These are phyloP conservation scores for Euspilapteryx auroguttella DNA, from an alignment of 2,888 invertebrate genomes.

Conservation along the genomic window DNA sequence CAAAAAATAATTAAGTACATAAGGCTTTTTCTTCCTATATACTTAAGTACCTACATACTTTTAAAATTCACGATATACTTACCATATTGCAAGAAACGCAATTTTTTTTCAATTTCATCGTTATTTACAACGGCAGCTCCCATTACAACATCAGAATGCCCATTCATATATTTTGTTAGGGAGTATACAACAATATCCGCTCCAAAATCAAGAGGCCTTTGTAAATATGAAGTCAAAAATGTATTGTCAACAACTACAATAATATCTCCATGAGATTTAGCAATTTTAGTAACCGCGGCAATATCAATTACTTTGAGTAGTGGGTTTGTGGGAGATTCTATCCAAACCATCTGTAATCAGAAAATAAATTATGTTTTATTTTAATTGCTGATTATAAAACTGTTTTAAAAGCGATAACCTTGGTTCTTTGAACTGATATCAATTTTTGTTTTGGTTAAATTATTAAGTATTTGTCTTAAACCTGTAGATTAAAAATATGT, in stretches of 20 bases:
- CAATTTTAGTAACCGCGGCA: slow-evolving; percentile 62
- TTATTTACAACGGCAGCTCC: slow-evolving; percentile 80
- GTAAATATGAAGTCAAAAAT: slow-evolving; percentile 87
- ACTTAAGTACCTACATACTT: background rate
- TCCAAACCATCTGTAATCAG: slow-evolving; percentile 82
- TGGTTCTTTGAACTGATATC: no score
- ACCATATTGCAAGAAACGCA: slow-evolving; percentile 90
- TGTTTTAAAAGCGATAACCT: no score
- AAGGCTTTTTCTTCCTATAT: no score
- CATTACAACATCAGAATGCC: slow-evolving; percentile 97
- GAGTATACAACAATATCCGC: slow-evolving; percentile 93
- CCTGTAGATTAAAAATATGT: no score
- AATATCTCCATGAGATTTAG: slow-evolving; percentile 60
- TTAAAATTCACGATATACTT: slow-evolving; percentile 11
- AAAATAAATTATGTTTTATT: slow-evolving; percentile 7
- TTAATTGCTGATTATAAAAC: background rate
- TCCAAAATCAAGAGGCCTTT: slow-evolving; percentile 87
- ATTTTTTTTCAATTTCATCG: slow-evolving; percentile 67
- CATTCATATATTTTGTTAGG: slow-evolving; percentile 97
- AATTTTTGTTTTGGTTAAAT: no score
- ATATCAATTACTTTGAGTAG: slow-evolving; percentile 89
- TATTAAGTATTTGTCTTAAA: no score
- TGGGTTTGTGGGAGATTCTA: slow-evolving; percentile 97
- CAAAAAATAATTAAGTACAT: no score
- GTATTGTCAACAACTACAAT: slow-evolving; percentile 91